Conservation (phyloP, 2,888 invertebrate species). For the Electrophaes corylata region DNA sequence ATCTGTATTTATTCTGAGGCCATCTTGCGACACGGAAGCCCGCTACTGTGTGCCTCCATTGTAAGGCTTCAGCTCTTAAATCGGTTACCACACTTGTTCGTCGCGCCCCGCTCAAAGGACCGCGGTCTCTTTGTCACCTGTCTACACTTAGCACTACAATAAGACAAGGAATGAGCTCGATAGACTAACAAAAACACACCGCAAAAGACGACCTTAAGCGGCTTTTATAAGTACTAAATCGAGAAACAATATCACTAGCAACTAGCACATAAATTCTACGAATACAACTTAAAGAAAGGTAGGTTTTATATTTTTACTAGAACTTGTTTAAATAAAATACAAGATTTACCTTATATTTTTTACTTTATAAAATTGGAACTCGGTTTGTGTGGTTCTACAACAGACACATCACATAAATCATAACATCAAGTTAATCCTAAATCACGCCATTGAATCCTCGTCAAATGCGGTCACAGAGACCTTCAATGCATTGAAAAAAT, state of each 20-base stretch:
- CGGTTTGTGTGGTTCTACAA: constrained; percentile 34
- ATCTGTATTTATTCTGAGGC: constrained; percentile 45
- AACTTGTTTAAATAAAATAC: too few species aligned
- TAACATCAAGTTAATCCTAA: constrained; percentile 65
- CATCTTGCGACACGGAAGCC: constrained; percentile 70
- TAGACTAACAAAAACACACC: constrained; percentile 36
- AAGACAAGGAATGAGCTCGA: constrained; percentile 39
- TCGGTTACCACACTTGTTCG: constrained; percentile 73
- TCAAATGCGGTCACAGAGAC: constrained; percentile 58
- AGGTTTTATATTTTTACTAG: too few species aligned
- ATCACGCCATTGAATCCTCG: constrained; percentile 67
- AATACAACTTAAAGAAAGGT: too few species aligned
- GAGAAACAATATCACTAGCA: background rate
- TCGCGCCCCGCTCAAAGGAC: constrained; percentile 62
- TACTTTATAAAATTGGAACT: constrained; percentile 27
- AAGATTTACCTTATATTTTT: background rate
- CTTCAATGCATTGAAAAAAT: constrained; percentile 51
- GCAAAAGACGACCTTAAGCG: constrained; percentile 16
- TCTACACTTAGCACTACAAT: constrained; percentile 48
- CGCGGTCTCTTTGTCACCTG: constrained; percentile 71
- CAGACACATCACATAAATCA: constrained; percentile 66
- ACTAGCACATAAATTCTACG: background rate
- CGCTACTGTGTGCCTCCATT: constrained; percentile 77
- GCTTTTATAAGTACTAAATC: background rate
- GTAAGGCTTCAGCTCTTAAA: constrained; percentile 53